Percentiles rank a stretch among this genome's conserved stretches.
phyloP scores from a whole-genome alignment of 2,797 vertebrate species.

The Gastrophryne carolinensis region DNA sequence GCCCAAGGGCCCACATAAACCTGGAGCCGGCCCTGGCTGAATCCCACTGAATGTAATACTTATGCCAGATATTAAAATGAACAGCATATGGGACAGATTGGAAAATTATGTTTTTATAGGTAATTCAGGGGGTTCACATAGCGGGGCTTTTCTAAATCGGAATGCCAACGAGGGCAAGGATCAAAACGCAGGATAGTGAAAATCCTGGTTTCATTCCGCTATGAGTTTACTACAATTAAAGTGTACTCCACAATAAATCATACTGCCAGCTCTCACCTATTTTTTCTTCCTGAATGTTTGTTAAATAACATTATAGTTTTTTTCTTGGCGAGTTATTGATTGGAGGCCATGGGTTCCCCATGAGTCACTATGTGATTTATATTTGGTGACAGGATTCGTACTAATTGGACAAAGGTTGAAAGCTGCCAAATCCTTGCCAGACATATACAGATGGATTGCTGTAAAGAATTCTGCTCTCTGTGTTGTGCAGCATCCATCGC shows the following conservation, averaged over 20 bases:
- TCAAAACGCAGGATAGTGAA: too few species aligned
- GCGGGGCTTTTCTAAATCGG: too few species aligned
- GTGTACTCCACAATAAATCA: background rate
- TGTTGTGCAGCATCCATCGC: constrained; percentile 1
- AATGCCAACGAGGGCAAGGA: too few species aligned
- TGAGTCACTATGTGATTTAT: constrained; percentile 15
- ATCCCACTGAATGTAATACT: too few species aligned
- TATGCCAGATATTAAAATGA: too few species aligned
- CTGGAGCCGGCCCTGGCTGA: too few species aligned
- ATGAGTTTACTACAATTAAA: too few species aligned
- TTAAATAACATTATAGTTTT: constrained; percentile 4
- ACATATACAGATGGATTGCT: constrained; percentile 12
- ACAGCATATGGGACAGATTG: too few species aligned
- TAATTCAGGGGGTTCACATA: too few species aligned
- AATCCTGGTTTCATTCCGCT: too few species aligned
- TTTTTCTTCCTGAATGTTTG: background rate
- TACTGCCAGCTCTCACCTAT: background rate
- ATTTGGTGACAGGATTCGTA: constrained; percentile 11
- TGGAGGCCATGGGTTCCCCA: background rate
- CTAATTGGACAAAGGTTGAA: constrained; percentile 27
- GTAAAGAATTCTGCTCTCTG: background rate
- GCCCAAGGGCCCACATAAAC: too few species aligned
- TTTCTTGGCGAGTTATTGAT: background rate
- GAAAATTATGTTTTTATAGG: too few species aligned
- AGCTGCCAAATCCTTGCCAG: constrained; percentile 1